Percentiles rank a stretch among this genome's conserved stretches.
Conservation (phyloP, 2,113 vertebrate species). For the Zapus hudsonius region DNA sequence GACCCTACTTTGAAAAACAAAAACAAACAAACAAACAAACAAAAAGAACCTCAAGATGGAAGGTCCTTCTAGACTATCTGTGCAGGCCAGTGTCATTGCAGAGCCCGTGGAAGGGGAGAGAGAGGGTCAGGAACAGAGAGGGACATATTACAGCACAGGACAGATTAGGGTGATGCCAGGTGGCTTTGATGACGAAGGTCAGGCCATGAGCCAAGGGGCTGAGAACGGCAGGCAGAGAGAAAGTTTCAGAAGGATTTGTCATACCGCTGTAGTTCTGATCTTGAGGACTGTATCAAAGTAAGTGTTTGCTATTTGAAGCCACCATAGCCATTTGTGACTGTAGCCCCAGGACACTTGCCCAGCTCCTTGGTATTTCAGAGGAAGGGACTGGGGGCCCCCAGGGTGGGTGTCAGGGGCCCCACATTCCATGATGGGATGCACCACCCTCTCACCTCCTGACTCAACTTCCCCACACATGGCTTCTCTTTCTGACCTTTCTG, state of each 20-base stretch:
- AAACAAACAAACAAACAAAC: too few species aligned
- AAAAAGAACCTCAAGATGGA: neutral
- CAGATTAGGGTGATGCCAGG: accelerated
- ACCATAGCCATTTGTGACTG: neutral
- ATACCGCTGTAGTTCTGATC: too few species aligned
- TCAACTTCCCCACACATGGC: neutral
- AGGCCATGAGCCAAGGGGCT: neutral
- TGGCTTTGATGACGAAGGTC: neutral
- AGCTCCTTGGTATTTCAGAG: neutral
- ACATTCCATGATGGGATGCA: accelerated
- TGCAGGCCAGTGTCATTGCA: neutral
- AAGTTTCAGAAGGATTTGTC: neutral
- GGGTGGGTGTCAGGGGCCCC: accelerated
- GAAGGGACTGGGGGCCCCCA: neutral
- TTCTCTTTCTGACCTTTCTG: neutral
- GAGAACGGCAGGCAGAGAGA: neutral
- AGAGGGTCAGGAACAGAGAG: neutral
- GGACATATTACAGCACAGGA: neutral
- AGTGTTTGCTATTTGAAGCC: neutral
- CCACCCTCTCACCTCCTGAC: neutral
- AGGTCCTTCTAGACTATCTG: neutral
- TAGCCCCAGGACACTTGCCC: accelerated
- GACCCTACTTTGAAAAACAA: too few species aligned
- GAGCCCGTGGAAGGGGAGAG: neutral
- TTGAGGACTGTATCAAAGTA: neutral